phyloP scores from a whole-genome alignment of 2,888 invertebrate genomes.

The Eupeodes luniger region DNA sequence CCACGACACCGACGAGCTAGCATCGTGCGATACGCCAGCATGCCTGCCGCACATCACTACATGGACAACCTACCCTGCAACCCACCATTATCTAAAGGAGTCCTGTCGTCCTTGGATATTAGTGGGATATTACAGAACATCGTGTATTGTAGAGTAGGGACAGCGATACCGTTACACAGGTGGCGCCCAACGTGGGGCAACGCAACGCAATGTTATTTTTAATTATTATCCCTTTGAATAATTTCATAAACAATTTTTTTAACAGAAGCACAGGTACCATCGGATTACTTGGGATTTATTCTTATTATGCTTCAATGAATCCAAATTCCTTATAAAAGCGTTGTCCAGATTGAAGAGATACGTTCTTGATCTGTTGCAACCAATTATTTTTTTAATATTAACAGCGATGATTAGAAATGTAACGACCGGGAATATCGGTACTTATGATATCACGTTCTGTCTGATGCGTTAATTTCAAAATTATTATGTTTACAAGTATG shows the following conservation, averaged over 20 bases:
- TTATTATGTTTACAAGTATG: no score
- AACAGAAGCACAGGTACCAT: no score
- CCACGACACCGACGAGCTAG: conserved; percentile 2
- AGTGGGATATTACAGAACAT: no score
- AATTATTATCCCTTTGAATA: background rate
- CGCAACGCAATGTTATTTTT: no score
- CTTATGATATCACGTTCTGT: background rate
- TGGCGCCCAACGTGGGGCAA: no score
- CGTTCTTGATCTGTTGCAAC: no score
- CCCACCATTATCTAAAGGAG: background rate
- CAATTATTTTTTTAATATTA: no score
- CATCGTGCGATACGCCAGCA: background rate
- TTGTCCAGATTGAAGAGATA: background rate
- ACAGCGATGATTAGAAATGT: background rate
- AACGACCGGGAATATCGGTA: background rate
- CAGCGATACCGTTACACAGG: no score
- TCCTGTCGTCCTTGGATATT: background rate
- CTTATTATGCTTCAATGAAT: no score
- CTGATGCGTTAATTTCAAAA: background rate
- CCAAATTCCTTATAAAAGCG: no score
- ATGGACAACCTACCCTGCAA: conserved; percentile 2
- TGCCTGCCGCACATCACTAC: background rate
- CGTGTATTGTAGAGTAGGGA: no score
- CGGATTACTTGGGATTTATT: no score
- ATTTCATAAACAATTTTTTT: background rate